Percentiles rank a stretch among this genome's conserved stretches.
Conservation (phyloP, 2,888 invertebrate species). For the Thecophora atra region DNA sequence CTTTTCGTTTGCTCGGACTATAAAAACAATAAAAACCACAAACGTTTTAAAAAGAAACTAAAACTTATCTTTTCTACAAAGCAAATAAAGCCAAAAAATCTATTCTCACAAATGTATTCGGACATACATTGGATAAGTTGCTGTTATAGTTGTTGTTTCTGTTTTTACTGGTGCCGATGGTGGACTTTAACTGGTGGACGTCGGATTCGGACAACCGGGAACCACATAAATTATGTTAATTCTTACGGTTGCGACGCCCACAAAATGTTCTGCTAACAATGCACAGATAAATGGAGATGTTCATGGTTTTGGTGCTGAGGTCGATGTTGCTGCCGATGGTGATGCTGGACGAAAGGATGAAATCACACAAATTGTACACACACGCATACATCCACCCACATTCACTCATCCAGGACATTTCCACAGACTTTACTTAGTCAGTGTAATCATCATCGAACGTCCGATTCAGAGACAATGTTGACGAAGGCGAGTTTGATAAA, state of each 20-base stretch:
- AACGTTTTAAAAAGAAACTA: constrained; percentile 37
- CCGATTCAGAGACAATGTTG: neutral
- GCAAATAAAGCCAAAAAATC: constrained; percentile 23
- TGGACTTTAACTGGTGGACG: constrained; percentile 12
- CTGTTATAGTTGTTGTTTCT: constrained; percentile 4
- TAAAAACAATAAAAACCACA: constrained; percentile 62
- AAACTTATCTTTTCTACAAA: constrained; percentile 28
- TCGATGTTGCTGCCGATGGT: neutral
- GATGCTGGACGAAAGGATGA: constrained; percentile 45
- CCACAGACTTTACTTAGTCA: constrained; percentile 24
- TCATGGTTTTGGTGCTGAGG: constrained; percentile 29
- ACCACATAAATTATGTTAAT: constrained; percentile 66
- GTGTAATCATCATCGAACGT: neutral
- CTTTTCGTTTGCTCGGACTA: constrained; percentile 25
- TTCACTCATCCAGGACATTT: constrained; percentile 42
- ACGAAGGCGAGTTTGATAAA: neutral
- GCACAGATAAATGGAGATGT: neutral
- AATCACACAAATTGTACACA: constrained; percentile 54
- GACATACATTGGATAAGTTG: neutral
- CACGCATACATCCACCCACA: constrained; percentile 49
- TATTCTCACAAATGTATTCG: constrained; percentile 7
- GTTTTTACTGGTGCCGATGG: neutral
- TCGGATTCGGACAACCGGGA: constrained; percentile 50
- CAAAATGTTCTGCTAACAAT: constrained; percentile 47
- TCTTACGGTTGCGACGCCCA: constrained; percentile 61